phyloP scores from a whole-genome alignment of 2,113 vertebrate genomes.

The Craseonycteris thonglongyai region DNA sequence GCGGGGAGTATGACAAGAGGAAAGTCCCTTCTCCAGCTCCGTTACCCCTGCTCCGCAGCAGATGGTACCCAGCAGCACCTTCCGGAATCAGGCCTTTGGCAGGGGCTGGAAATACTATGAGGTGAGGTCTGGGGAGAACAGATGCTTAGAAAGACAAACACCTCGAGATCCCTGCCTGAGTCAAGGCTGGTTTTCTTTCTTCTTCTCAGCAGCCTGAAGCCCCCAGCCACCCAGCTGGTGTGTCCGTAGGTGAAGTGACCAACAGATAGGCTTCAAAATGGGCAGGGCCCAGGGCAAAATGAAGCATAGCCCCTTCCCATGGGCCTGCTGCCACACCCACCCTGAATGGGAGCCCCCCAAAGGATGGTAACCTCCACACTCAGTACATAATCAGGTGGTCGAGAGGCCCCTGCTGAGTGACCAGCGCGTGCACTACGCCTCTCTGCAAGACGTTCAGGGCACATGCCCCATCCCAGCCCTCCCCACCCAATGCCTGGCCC shows the following conservation, averaged over 20 bases:
- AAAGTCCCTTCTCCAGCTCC: background rate
- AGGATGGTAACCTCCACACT: background rate
- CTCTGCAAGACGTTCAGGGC: background rate
- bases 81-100: background rate
- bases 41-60: background rate
- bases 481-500: background rate
- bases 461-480: fast-evolving
- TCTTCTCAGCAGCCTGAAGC: background rate
- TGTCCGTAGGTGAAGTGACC: background rate
- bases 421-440: background rate
- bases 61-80: background rate
- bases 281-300: background rate
- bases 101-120: too few relatives aligned
- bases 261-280: background rate
- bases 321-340: background rate
- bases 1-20: background rate
- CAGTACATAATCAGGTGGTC: background rate
- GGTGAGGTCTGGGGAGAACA: background rate
- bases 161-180: fast-evolving
- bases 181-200: background rate
- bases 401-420: background rate
- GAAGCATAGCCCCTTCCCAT: background rate
- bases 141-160: background rate
- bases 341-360: background rate
- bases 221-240: background rate